Evolutionary conservation across 2,888 invertebrate genomes (phyloP), one percentile per base, ranked within the genome.

Genomic region (Amphipoea oculea): DNA sequence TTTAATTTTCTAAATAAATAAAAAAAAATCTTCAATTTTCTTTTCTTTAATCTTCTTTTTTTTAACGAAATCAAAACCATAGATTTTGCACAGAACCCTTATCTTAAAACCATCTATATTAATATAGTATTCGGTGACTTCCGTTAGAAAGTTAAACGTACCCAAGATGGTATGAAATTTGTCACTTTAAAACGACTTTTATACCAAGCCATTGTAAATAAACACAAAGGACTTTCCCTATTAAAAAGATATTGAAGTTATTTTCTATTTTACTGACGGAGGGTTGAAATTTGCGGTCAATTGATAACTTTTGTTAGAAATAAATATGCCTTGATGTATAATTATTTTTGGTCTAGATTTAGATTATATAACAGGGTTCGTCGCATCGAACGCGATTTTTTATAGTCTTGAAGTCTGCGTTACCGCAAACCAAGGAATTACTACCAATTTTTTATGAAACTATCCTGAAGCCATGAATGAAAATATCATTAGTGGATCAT

Each of bases 131-230:
- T 82, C 71, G 72, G 65, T 71, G 36, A 29, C 11, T 62, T 68
- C 67, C 81, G 68, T 66, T 76, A 85, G 73, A 86, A 86, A 90
- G 83, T 90, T 74, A 72, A 90, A 91, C 86, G 90, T 45, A 51
- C 80, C 76, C 79, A 90, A 89, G 88, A 89, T 80, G 83, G 66
- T 91, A 91, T 90, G 88, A 91, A 90, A 89, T 75, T 85, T 82
- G 88, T 85, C 88, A 88, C 87, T 87, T 91, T 92, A 91, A 92
- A 92, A 92, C 88, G 86, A 90, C 86, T 90, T 89, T 82, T 86
- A 89, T 86, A 85, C 87, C 80, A 90, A 89, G 84, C 90, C 88
- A 90, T 92, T 91, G 87, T 90, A 89, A 92, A 90, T 85, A 89
- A 88, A 87, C 83, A 92, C 89, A 91, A 91, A 87, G 87, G 88